These are phyloP conservation scores for Nymphalis urticae DNA, from an alignment of 2,888 invertebrate species.

Conservation along the genomic window DNA sequence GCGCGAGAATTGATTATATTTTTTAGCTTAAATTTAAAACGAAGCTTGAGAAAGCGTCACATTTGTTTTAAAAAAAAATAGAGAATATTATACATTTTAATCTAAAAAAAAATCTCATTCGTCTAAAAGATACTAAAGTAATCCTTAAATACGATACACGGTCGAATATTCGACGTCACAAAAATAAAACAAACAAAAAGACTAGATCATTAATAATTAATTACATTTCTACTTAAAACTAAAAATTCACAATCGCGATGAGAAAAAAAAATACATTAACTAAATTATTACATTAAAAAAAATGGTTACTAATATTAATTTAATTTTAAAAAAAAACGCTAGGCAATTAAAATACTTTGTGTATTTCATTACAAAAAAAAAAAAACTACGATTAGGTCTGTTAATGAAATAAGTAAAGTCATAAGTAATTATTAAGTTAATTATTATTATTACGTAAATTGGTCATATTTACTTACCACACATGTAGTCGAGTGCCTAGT, in stretches of 20 bases:
- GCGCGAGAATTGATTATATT: slow-evolving; percentile 24
- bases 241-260: slow-evolving; percentile 35
- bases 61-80: slow-evolving; percentile 3
- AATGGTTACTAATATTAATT: slow-evolving; percentile 6
- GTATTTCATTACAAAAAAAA: slow-evolving; percentile 10
- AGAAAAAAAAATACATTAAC: slow-evolving; percentile 34
- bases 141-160: slow-evolving; percentile 22
- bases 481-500: not conserved
- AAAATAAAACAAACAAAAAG: slow-evolving; percentile 55
- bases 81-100: slow-evolving; percentile 23
- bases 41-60: slow-evolving; percentile 28
- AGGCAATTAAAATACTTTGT: slow-evolving; percentile 24
- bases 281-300: slow-evolving; percentile 10
- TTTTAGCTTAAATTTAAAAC: slow-evolving; percentile 30
- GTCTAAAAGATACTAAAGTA: slow-evolving; percentile 38
- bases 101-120: slow-evolving; percentile 44
- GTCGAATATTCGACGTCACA: slow-evolving; percentile 23
- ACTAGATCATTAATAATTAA: slow-evolving; percentile 74
- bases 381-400: slow-evolving; percentile 1
- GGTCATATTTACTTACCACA: slow-evolving; percentile 12
- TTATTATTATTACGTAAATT: slow-evolving; percentile 20
- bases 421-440: slow-evolving; percentile 6
- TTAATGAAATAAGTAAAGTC: slow-evolving; percentile 5
- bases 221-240: slow-evolving; percentile 41
- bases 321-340: slow-evolving; percentile 8